phyloP scores from a whole-genome alignment of 2,888 invertebrate species.

The Tachina grossa region DNA sequence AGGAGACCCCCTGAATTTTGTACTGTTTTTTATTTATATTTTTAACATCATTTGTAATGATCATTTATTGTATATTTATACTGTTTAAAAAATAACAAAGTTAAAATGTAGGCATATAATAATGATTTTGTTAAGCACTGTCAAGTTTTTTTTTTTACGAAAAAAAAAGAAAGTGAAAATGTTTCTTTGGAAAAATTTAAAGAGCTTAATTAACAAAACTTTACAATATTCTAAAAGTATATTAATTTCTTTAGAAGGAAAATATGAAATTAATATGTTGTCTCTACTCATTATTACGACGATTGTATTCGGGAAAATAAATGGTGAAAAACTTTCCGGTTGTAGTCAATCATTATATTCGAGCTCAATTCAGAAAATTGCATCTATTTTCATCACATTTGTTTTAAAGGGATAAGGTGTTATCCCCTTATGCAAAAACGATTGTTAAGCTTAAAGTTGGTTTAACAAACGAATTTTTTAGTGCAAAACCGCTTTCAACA shows the following conservation, averaged over 20 bases:
- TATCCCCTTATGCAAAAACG: too few species aligned
- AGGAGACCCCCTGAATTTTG: too few species aligned
- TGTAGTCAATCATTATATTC: neutral
- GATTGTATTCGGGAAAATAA: constrained; percentile 1
- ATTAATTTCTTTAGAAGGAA: constrained; percentile 6
- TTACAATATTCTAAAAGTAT: constrained; percentile 21
- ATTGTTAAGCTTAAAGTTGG: too few species aligned
- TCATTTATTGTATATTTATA: neutral
- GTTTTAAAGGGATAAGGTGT: neutral
- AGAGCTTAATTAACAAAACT: neutral
- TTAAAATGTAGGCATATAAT: constrained; percentile 13
- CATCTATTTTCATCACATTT: neutral
- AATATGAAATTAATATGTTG: neutral
- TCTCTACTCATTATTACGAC: neutral
- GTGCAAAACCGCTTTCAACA: too few species aligned
- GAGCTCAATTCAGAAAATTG: constrained; percentile 15
- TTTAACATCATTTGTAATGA: constrained; percentile 14
- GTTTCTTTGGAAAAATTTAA: neutral
- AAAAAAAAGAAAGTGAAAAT: too few species aligned
- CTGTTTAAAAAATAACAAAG: constrained; percentile 25
- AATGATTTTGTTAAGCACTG: neutral
- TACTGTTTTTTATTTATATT: neutral
- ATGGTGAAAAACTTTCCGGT: constrained; percentile 21
- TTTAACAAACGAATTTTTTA: too few species aligned
- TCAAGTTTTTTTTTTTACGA: too few species aligned